Evolutionary conservation across 2,797 vertebrate species (phyloP).

Genomic region (Anguilla anguilla): DNA sequence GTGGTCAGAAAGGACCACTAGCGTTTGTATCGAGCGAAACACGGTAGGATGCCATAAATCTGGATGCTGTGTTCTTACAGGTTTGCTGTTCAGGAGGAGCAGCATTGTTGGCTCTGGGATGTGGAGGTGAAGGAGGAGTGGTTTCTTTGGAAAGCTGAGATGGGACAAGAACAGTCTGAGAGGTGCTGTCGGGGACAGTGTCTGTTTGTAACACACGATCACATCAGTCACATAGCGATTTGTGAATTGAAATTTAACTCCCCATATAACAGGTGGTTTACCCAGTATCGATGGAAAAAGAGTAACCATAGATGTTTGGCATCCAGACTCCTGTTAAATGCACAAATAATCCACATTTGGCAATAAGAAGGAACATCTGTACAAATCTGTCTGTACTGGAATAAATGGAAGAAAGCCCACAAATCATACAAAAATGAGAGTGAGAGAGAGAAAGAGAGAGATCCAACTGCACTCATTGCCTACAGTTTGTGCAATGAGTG

Average conservation of each 20-base stretch:
- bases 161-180: not conserved
- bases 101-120: not conserved
- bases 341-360: not conserved
- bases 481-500: not conserved
- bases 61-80: not conserved
- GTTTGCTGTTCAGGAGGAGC: not conserved
- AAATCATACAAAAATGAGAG: not conserved
- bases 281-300: not conserved
- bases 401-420: not conserved
- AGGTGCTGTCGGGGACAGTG: not conserved
- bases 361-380: not conserved
- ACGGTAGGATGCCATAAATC: not conserved
- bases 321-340: not conserved
- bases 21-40: not conserved
- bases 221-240: not conserved
- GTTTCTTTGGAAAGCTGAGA: not conserved
- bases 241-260: not conserved
- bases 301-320: conserved; percentile 1
- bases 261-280: not conserved
- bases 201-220: no score
- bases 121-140: not conserved
- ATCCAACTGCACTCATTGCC: not conserved
- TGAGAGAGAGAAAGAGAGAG: no score
- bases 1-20: not conserved
- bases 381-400: not conserved